A percentile compares a stretch with the other conserved stretches of the same genome.
phyloP scores from a whole-genome alignment of 2,113 vertebrate species.

The Crotalus helleri region DNA sequence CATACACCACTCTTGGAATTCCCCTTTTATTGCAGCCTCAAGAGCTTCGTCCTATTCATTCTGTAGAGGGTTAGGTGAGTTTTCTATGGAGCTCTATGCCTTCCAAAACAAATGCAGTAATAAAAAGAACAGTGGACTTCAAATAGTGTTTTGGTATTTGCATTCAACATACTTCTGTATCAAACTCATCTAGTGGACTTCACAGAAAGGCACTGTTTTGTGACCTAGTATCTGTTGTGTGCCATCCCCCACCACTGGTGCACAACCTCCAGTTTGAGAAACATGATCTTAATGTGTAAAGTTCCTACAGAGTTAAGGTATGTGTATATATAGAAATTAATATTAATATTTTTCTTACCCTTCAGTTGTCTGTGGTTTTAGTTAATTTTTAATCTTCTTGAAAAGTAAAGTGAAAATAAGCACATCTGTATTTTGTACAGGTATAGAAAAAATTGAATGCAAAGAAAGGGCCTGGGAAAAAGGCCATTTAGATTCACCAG shows the following conservation, averaged over 20 bases:
- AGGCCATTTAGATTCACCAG: neutral
- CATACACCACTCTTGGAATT: neutral
- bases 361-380: neutral
- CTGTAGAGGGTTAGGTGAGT: neutral
- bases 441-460: neutral
- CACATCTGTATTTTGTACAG: neutral
- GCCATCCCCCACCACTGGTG: neutral
- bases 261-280: neutral
- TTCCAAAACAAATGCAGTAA: neutral
- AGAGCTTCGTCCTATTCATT: neutral
- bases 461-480: neutral
- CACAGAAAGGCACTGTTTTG: neutral
- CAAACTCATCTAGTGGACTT: neutral
- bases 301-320: neutral
- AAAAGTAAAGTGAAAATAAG: neutral
- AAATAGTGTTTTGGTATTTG: neutral
- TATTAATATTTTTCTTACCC: neutral
- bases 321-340: neutral
- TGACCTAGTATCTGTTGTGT: neutral
- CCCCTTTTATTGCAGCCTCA: neutral
- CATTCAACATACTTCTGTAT: neutral
- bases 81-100: neutral
- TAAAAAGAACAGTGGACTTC: neutral
- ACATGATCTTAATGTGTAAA: neutral
- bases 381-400: neutral